Conservation (phyloP, 2,113 vertebrate genomes). For the Nothoprocta pentlandii region DNA sequence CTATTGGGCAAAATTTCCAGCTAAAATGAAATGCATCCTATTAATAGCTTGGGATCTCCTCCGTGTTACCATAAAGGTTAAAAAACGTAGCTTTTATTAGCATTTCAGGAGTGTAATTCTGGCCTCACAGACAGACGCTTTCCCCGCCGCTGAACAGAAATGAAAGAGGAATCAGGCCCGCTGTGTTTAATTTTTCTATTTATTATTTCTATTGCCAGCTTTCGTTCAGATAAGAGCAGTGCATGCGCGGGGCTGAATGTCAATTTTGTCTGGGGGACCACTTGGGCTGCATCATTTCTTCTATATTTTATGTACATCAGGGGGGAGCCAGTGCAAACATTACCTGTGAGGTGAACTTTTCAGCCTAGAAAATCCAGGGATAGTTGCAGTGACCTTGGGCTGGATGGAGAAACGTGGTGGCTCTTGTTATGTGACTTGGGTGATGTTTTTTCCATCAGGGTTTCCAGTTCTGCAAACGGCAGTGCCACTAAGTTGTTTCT, state of each 20-base stretch:
- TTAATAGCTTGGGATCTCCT: constrained; percentile 60
- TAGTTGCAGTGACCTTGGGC: too few relatives aligned
- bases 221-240: background rate
- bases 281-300: background rate
- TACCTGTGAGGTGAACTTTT: background rate
- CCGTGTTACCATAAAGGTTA: constrained; percentile 63
- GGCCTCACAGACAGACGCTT: constrained; percentile 17
- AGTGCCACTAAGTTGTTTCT: background rate
- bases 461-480: too few relatives aligned
- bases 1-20: constrained; percentile 10
- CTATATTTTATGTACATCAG: background rate
- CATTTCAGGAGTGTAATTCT: background rate
- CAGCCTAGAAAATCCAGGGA: background rate
- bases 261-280: background rate
- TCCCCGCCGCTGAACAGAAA: constrained; percentile 22
- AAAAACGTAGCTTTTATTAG: background rate
- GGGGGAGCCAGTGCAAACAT: background rate
- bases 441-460: too few relatives aligned
- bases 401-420: too few relatives aligned
- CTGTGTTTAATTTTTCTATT: constrained; percentile 13
- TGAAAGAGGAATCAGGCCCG: constrained; percentile 1
- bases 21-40: constrained; percentile 33
- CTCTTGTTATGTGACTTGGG: too few relatives aligned
- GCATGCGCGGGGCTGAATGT: background rate
- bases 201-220: constrained; percentile 3